These are phyloP conservation scores for Esperia sulphurella DNA, from an alignment of 2,888 invertebrate genomes.

Conservation along the genomic window DNA sequence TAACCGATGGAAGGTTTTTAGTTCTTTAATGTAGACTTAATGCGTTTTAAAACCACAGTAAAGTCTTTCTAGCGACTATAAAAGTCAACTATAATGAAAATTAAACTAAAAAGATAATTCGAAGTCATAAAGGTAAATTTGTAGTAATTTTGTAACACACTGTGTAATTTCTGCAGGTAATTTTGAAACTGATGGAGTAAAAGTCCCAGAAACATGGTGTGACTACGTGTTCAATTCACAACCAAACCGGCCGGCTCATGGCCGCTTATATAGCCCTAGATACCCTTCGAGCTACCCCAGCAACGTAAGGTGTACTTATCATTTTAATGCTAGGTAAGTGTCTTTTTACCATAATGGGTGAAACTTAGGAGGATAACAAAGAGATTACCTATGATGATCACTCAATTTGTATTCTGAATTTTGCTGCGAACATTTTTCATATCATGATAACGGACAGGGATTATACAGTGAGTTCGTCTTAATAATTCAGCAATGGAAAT, in stretches of 20 bases:
- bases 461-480: neutral
- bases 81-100: neutral
- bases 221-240: slow-evolving; percentile 91
- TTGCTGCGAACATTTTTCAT: slow-evolving; percentile 5
- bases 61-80: neutral
- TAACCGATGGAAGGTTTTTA: too few species aligned
- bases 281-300: slow-evolving; percentile 97
- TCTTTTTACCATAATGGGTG: neutral
- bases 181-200: slow-evolving; percentile 89
- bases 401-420: slow-evolving; percentile 10
- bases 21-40: neutral
- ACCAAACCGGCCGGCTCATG: slow-evolving; percentile 82
- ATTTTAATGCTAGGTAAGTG: slow-evolving; percentile 89
- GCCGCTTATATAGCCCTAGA: slow-evolving; percentile 92
- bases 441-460: slow-evolving; percentile 7
- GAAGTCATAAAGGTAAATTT: neutral
- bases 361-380: slow-evolving; percentile 6
- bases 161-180: slow-evolving; percentile 75
- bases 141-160: neutral
- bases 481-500: neutral
- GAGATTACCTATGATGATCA: slow-evolving; percentile 11
- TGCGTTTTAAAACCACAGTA: neutral
- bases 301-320: slow-evolving; percentile 92
- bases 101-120: neutral
- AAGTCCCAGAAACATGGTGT: slow-evolving; percentile 88